Percentiles rank a stretch among this genome's conserved stretches.
These are phyloP conservation scores for Neofelis nebulosa DNA, from an alignment of 2,113 vertebrate genomes.

Conservation along the genomic window DNA sequence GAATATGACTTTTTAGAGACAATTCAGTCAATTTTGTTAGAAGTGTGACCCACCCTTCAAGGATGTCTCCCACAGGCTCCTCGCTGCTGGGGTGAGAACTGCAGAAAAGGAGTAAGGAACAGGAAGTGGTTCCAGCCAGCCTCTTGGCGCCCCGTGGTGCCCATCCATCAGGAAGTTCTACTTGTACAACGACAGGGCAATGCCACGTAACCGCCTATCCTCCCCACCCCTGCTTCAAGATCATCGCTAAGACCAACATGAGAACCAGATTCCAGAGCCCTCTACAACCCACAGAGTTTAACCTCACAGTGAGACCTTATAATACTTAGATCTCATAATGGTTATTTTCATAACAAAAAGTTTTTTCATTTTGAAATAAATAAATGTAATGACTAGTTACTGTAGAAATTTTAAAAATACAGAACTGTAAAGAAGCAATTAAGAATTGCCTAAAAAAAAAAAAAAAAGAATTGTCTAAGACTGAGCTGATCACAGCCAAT, in stretches of 20 bases:
- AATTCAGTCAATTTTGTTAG: not conserved
- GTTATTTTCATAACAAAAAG: not conserved
- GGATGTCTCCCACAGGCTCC: not conserved
- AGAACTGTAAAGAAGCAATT: not conserved
- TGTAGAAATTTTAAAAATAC: not conserved
- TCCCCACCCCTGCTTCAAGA: not conserved
- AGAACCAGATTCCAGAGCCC: not conserved
- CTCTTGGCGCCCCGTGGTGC: fast-evolving
- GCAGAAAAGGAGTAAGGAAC: not conserved
- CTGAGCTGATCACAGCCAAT: not conserved
- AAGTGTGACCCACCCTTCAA: not conserved
- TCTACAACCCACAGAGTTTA: not conserved
- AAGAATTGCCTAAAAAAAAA: not conserved
- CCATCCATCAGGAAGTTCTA: not conserved
- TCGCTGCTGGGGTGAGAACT: not conserved
- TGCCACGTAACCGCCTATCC: not conserved
- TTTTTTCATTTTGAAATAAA: conserved; percentile 5
- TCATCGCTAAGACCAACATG: not conserved
- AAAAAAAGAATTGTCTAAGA: not conserved
- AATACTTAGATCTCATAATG: not conserved
- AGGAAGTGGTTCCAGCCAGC: not conserved
- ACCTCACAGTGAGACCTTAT: not conserved
- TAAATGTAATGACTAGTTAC: not conserved
- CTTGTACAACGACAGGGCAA: not conserved
- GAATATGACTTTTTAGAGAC: not conserved